phyloP scores from a whole-genome alignment of 2,113 vertebrate species.

The Hylia prasina region DNA sequence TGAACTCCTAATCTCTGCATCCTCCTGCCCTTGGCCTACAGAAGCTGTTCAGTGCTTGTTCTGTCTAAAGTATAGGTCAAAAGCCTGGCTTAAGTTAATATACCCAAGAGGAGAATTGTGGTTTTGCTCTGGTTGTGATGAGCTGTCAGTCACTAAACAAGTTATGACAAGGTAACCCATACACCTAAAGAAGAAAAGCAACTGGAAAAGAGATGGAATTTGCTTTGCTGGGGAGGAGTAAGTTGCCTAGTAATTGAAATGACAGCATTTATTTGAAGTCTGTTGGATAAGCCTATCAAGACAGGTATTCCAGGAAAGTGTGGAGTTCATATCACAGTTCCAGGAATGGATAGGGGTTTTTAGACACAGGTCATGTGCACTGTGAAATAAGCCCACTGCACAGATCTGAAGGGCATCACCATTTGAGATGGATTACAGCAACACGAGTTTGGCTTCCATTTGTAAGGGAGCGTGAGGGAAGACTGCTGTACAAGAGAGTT shows the following conservation, averaged over 20 bases:
- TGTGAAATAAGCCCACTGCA: background rate
- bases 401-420: background rate
- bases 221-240: background rate
- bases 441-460: background rate
- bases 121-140: background rate
- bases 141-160: background rate
- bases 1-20: background rate
- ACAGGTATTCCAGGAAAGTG: slow-evolving; percentile 36
- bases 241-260: background rate
- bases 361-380: background rate
- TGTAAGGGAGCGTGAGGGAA: background rate
- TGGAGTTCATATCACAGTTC: background rate
- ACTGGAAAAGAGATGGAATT: background rate
- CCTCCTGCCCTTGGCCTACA: background rate
- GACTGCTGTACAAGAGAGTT: background rate
- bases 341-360: background rate
- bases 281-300: background rate
- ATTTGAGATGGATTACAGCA: background rate
- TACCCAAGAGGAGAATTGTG: background rate
- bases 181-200: background rate
- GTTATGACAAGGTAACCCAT: background rate
- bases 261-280: background rate
- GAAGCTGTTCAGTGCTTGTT: background rate
- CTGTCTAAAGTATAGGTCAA: background rate
- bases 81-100: background rate